Conservation (phyloP, 92 coral and sea anemone species). For the Zoanthus gigantus region DNA sequence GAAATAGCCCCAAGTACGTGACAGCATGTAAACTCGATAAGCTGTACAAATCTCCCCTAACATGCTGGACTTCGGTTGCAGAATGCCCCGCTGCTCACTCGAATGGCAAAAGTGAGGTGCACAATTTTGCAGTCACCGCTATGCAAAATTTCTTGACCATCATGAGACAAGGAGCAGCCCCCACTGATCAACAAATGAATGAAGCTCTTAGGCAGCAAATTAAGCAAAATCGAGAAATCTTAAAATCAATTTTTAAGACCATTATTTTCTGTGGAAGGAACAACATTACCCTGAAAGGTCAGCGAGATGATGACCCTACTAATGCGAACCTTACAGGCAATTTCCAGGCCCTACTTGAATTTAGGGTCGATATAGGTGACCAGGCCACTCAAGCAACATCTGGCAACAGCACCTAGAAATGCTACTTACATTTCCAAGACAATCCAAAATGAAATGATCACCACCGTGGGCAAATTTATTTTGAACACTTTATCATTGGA, state of each 20-base stretch:
- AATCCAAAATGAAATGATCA: conserved; percentile 20
- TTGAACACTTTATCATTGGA: conserved; percentile 1
- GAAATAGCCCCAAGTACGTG: too few species aligned
- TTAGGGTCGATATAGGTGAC: not conserved
- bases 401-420: conserved; percentile 52
- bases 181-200: conserved; percentile 52
- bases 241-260: conserved; percentile 44
- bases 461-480: not conserved
- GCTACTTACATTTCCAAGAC: conserved; percentile 39
- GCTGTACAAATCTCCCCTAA: conserved; percentile 34
- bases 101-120: conserved; percentile 39
- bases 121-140: conserved; percentile 32
- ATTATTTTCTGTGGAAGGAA: conserved; percentile 33
- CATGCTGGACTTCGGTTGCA: conserved; percentile 49
- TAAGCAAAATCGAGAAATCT: conserved; percentile 36
- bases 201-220: conserved; percentile 29
- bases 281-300: conserved; percentile 60
- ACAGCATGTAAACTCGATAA: too few species aligned
- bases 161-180: conserved; percentile 55
- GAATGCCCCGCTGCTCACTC: conserved; percentile 35
- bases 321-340: too few species aligned
- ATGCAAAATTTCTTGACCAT: conserved; percentile 48
- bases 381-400: conserved; percentile 60
- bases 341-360: too few species aligned
- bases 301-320: conserved; percentile 37